Evolutionary conservation across 2,888 invertebrate species (phyloP).

Genomic region (Tribolium freemani): DNA sequence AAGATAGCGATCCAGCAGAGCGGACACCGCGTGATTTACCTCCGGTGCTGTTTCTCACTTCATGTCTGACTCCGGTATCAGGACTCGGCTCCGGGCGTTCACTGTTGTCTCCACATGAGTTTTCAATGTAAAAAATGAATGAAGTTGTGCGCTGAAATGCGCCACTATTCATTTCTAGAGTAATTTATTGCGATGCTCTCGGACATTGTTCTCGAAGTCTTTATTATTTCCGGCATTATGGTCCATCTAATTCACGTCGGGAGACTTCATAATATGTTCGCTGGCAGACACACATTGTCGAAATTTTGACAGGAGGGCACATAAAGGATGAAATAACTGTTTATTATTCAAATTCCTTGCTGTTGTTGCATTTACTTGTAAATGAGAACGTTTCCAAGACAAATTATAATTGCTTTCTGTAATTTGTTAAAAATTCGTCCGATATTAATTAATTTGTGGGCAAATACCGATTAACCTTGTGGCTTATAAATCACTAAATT

Average conservation of each 20-base stretch:
- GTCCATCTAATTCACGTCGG: background rate
- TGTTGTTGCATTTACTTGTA: background rate
- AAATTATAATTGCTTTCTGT: background rate
- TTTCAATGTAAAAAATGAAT: background rate
- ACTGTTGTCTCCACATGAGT: background rate
- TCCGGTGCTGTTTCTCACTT: slow-evolving; percentile 25
- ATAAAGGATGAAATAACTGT: slow-evolving; percentile 6
- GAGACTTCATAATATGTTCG: slow-evolving; percentile 1
- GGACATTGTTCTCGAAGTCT: background rate
- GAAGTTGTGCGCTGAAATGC: background rate
- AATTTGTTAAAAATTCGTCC: background rate
- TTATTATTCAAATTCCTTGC: slow-evolving; percentile 1
- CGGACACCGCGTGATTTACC: slow-evolving; percentile 50
- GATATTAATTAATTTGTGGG: background rate
- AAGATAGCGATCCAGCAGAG: slow-evolving; percentile 42
- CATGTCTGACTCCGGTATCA: background rate
- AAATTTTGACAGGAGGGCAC: background rate
- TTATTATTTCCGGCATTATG: slow-evolving; percentile 9
- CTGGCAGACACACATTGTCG: background rate
- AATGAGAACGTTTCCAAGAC: background rate
- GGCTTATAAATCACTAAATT: background rate
- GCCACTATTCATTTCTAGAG: background rate
- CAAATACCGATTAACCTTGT: background rate
- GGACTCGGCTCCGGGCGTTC: background rate
- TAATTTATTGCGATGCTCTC: slow-evolving; percentile 1